Conservation (phyloP, 1,140 invertebrate species). For the Panulirus ornatus region DNA sequence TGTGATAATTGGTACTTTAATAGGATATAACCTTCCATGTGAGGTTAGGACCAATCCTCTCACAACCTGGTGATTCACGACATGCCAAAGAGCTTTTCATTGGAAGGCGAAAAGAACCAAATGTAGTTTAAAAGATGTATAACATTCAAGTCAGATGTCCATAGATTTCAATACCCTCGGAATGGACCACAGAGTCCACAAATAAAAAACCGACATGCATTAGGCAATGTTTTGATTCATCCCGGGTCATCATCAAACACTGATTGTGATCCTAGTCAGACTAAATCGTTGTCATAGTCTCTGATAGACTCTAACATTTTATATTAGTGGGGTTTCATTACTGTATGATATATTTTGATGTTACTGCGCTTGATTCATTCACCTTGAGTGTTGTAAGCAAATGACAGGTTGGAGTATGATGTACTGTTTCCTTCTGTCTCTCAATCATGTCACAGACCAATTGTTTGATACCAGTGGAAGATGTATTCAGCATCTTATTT, state of each 20-base stretch:
- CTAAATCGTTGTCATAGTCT: background rate
- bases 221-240: no score
- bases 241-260: background rate
- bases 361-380: background rate
- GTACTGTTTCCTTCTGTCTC: background rate
- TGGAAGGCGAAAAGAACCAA: background rate
- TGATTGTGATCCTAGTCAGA: background rate
- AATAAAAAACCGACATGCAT: background rate
- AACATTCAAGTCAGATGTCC: background rate
- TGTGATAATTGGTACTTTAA: background rate
- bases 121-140: background rate
- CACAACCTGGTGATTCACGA: background rate
- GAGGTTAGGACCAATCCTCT: background rate
- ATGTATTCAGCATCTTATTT: background rate
- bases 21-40: conserved; percentile 15
- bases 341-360: background rate
- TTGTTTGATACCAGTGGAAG: background rate
- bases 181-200: background rate
- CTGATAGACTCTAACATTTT: background rate
- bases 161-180: background rate
- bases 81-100: conserved; percentile 36
- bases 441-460: background rate
- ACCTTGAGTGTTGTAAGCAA: background rate
- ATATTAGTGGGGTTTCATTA: background rate
- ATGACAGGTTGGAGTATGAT: background rate